Evolutionary conservation across 2,113 vertebrate genomes (phyloP).

Genomic region (Ammodytes dubius): DNA sequence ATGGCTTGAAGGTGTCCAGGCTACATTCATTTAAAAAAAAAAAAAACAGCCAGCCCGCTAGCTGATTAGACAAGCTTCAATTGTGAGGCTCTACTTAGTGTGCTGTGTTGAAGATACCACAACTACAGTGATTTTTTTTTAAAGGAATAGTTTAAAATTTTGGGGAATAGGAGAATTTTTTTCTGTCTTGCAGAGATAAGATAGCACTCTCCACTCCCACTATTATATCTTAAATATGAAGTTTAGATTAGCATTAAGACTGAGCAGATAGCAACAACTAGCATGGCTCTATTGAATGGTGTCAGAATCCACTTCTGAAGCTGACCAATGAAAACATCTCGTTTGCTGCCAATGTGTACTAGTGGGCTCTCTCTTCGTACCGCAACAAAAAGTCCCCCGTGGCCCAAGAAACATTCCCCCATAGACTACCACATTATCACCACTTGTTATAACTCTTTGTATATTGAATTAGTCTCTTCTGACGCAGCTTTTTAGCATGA

Average conservation of each 20-base stretch:
- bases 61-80: not conserved
- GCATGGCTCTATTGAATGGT: not conserved
- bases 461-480: too few species aligned
- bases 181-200: not conserved
- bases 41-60: not conserved
- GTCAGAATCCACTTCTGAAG: not conserved
- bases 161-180: not conserved
- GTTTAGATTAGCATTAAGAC: not conserved
- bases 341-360: not conserved
- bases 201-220: not conserved
- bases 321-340: not conserved
- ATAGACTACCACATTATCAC: too few species aligned
- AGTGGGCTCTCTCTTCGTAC: not conserved
- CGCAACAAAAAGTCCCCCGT: not conserved
- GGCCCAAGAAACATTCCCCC: too few species aligned
- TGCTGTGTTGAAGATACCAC: not conserved
- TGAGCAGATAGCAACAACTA: not conserved
- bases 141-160: not conserved
- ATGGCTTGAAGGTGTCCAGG: conserved; percentile 1
- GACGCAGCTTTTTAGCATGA: not conserved
- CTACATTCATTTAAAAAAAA: conserved; percentile 21
- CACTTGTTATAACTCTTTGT: too few species aligned
- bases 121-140: not conserved
- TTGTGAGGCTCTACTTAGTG: not conserved
- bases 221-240: not conserved